Evolutionary conservation across 2,113 vertebrate genomes (phyloP).

Genomic region (Hippolais icterina): DNA sequence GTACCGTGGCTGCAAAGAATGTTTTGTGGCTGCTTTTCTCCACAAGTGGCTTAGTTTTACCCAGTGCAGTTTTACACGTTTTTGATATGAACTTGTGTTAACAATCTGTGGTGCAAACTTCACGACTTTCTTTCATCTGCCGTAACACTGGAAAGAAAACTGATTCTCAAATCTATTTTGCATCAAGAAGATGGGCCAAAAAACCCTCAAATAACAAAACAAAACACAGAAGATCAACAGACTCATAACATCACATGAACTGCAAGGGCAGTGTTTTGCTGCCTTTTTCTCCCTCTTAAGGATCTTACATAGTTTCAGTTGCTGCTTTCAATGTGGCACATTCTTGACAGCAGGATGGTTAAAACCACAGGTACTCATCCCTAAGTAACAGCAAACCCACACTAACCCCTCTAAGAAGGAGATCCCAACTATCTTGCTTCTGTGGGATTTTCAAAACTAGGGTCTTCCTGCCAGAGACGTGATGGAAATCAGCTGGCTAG

Average conservation of each 20-base stretch:
- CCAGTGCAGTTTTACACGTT: neutral
- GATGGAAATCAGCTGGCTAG: conserved; percentile 15
- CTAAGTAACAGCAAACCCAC: neutral
- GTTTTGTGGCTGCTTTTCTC: neutral
- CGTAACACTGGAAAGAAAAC: neutral
- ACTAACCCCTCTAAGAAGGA: neutral
- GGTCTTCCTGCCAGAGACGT: neutral
- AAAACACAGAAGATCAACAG: neutral
- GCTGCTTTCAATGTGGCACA: neutral
- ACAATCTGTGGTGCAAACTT: neutral
- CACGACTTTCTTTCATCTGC: neutral
- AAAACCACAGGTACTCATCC: neutral
- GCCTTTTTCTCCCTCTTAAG: neutral
- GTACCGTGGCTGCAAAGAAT: neutral
- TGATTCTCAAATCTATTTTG: neutral
- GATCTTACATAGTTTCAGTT: neutral
- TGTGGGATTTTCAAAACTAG: neutral
- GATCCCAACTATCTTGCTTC: neutral
- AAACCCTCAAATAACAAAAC: neutral
- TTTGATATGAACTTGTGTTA: neutral
- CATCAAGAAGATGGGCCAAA: neutral
- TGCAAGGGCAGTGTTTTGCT: neutral
- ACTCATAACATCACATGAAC: neutral
- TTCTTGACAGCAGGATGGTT: neutral
- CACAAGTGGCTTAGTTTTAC: neutral